Percentiles rank a stretch among this genome's conserved stretches.
Evolutionary conservation across 2,888 invertebrate species (phyloP).

Genomic region (Cosmorhoe ocellata): DNA sequence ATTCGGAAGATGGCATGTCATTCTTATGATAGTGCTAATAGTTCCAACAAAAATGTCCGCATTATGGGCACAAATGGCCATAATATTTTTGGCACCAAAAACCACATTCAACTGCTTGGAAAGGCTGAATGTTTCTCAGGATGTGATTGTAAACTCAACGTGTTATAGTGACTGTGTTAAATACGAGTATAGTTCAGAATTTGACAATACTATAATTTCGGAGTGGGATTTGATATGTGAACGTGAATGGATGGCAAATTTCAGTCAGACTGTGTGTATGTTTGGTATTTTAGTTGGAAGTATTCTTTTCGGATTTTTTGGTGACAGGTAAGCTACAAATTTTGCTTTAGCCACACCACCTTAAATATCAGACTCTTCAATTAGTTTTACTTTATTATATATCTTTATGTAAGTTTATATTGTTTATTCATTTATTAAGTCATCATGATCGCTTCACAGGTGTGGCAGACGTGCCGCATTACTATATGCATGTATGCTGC

Average conservation of each 20-base stretch:
- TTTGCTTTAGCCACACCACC: too few relatives aligned
- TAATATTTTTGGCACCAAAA: slow-evolving; percentile 86
- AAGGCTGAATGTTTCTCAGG: slow-evolving; percentile 19
- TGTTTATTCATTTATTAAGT: too few relatives aligned
- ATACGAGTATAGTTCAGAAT: slow-evolving; percentile 82
- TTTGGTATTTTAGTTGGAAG: slow-evolving; percentile 86
- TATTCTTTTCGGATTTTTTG: slow-evolving; percentile 85
- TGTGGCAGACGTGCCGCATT: slow-evolving; percentile 87
- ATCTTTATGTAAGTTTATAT: too few relatives aligned
- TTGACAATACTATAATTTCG: slow-evolving; percentile 85
- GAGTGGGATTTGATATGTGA: slow-evolving; percentile 88
- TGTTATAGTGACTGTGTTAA: slow-evolving; percentile 78
- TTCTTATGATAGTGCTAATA: slow-evolving; percentile 81
- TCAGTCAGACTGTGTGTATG: slow-evolving; percentile 87
- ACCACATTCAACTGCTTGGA: slow-evolving; percentile 71
- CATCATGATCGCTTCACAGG: slow-evolving; percentile 57
- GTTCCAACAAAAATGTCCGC: slow-evolving; percentile 85
- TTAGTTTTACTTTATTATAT: too few relatives aligned
- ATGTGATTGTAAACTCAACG: slow-evolving; percentile 50
- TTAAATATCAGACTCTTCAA: too few relatives aligned
- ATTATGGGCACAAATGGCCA: slow-evolving; percentile 86
- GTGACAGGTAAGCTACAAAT: slow-evolving; percentile 83
- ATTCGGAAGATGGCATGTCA: slow-evolving; percentile 85
- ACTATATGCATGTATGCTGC: slow-evolving; percentile 81
- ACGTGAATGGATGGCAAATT: slow-evolving; percentile 81